Percentiles rank a stretch among this genome's conserved stretches.
Evolutionary conservation across 2,888 invertebrate genomes (phyloP).

Genomic region (Liopterus haemorrhoidalis): DNA sequence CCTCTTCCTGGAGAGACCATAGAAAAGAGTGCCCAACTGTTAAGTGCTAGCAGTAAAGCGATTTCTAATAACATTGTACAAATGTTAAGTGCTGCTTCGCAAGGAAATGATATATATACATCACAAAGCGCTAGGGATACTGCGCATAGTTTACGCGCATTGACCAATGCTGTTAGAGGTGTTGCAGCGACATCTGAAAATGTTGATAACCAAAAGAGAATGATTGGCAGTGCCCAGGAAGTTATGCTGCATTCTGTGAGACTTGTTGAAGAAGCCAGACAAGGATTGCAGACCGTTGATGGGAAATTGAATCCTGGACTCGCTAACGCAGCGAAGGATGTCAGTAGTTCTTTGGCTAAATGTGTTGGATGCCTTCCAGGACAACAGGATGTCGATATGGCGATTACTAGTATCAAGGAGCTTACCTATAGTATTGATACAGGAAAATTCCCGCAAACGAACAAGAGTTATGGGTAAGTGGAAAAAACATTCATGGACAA

Average conservation of each 20-base stretch:
- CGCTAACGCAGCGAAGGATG: constrained; percentile 68
- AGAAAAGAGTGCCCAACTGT: constrained; percentile 54
- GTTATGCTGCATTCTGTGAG: constrained; percentile 72
- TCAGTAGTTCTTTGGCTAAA: constrained; percentile 54
- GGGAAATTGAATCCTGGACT: constrained; percentile 56
- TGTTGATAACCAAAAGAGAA: constrained; percentile 49
- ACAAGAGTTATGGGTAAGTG: constrained; percentile 61
- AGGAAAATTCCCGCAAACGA: constrained; percentile 69
- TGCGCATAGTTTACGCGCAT: constrained; percentile 66
- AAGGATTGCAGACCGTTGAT: constrained; percentile 63
- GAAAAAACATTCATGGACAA: too few species aligned
- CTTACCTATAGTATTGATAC: constrained; percentile 66
- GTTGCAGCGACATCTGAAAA: constrained; percentile 67
- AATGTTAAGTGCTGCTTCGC: constrained; percentile 76
- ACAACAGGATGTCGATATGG: constrained; percentile 88
- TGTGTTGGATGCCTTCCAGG: constrained; percentile 85
- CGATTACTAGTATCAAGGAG: constrained; percentile 74
- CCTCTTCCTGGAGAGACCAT: constrained; percentile 83
- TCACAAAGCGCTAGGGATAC: constrained; percentile 77
- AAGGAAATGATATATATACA: constrained; percentile 73
- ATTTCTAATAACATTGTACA: constrained; percentile 81
- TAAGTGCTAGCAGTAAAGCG: constrained; percentile 61
- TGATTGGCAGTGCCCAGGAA: constrained; percentile 68
- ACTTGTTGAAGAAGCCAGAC: constrained; percentile 76
- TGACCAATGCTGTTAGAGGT: constrained; percentile 67